These are phyloP conservation scores for Lampris incognitus DNA, from an alignment of 2,113 vertebrate species.

Conservation along the genomic window DNA sequence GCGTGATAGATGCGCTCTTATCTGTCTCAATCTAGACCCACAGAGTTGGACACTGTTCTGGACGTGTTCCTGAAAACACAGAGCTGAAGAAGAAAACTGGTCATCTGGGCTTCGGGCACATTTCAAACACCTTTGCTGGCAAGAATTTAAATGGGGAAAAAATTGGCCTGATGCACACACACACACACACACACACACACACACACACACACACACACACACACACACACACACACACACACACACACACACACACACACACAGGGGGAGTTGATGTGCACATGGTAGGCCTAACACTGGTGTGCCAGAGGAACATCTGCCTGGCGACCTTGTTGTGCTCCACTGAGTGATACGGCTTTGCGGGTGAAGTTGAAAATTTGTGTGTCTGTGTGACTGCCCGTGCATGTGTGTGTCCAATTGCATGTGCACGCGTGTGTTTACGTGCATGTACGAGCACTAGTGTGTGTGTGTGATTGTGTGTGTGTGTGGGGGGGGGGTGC, in stretches of 20 bases:
- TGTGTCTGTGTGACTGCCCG: slow-evolving; percentile 8
- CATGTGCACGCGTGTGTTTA: background rate
- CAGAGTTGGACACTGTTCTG: slow-evolving; percentile 46
- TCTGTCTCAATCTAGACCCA: slow-evolving; percentile 43
- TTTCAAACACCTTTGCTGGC: slow-evolving; percentile 14
- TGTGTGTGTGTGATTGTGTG: background rate
- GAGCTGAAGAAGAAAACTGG: slow-evolving; percentile 42
- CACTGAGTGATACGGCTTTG: slow-evolving; percentile 71
- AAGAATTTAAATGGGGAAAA: slow-evolving; percentile 33
- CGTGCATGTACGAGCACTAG: background rate
- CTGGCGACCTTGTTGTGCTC: slow-evolving; percentile 40
- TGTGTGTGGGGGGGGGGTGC: background rate
- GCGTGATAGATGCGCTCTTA: slow-evolving; percentile 14
- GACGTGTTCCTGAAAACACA: slow-evolving; percentile 49
- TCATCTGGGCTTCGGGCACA: slow-evolving; percentile 4
- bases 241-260: background rate
- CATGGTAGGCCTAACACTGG: slow-evolving; percentile 52
- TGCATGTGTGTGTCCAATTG: slow-evolving; percentile 1
- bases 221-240: background rate
- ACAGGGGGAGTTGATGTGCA: slow-evolving; percentile 9
- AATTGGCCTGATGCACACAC: background rate
- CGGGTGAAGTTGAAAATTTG: slow-evolving; percentile 52
- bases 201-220: slow-evolving; percentile 8
- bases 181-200: background rate
- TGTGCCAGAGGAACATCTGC: slow-evolving; percentile 34